Conservation (phyloP, 2,888 invertebrate species). For the Luperina nickerlii region DNA sequence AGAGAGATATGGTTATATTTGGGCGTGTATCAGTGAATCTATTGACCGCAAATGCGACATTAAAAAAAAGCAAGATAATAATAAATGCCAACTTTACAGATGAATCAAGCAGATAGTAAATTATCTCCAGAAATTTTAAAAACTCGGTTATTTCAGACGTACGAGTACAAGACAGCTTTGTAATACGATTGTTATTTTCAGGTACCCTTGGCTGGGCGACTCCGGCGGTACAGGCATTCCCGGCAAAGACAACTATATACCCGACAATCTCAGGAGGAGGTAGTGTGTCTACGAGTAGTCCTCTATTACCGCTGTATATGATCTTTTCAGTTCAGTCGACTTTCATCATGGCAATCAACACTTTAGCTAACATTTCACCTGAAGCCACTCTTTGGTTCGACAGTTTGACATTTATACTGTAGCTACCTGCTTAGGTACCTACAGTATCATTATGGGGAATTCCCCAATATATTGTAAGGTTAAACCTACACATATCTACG, state of each 20-base stretch:
- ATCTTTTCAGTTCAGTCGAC: constrained; percentile 68
- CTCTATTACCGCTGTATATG: constrained; percentile 58
- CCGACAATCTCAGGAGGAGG: constrained; percentile 91
- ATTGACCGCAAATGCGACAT: background rate
- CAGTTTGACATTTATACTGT: constrained; percentile 6
- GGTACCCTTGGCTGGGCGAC: constrained; percentile 97
- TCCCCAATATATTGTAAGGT: background rate
- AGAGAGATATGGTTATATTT: background rate
- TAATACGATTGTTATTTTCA: constrained; percentile 69
- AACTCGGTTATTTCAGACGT: background rate
- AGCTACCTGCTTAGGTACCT: background rate
- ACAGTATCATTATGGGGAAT: background rate
- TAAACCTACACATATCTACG: background rate
- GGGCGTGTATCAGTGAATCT: background rate
- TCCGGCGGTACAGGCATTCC: constrained; percentile 95
- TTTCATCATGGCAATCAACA: constrained; percentile 7
- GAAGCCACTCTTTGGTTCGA: constrained; percentile 10
- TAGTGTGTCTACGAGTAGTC: constrained; percentile 68
- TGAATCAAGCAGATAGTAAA: background rate
- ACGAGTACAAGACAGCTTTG: background rate
- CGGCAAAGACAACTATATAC: constrained; percentile 95
- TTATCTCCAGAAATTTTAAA: background rate
- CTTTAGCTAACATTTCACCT: constrained; percentile 14
- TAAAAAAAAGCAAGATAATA: too few species aligned
- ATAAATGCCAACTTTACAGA: background rate